Conservation (phyloP, 2,888 invertebrate genomes). For the Deroplatys truncata region DNA sequence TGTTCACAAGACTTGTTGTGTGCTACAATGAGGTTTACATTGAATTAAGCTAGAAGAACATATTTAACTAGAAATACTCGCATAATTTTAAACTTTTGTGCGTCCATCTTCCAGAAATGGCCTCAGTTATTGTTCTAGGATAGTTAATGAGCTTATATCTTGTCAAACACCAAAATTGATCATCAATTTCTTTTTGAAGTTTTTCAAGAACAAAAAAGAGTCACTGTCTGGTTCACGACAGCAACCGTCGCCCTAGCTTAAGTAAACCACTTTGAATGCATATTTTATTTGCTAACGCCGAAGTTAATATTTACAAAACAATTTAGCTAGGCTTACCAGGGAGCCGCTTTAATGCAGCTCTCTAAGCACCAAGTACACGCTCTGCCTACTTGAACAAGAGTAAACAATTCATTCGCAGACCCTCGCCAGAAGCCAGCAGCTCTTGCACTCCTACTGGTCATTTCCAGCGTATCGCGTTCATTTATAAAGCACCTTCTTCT, state of each 20-base stretch:
- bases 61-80: no score
- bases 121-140: no score
- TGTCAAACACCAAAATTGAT: no score
- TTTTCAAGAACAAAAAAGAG: neutral
- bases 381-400: neutral
- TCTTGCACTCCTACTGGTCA: neutral
- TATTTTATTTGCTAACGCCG: neutral
- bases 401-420: neutral
- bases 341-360: neutral
- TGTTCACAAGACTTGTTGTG: no score
- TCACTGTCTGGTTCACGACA: neutral
- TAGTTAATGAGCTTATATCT: no score
- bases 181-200: no score
- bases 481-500: neutral
- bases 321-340: neutral
- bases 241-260: neutral
- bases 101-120: no score
- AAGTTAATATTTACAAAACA: neutral
- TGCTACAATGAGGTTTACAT: no score
- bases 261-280: neutral
- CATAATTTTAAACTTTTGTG: no score
- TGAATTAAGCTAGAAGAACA: no score
- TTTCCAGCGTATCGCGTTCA: neutral
- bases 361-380: neutral
- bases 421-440: neutral